Evolutionary conservation across 2,113 vertebrate genomes (phyloP).

Genomic region (Serilophus lunatus): DNA sequence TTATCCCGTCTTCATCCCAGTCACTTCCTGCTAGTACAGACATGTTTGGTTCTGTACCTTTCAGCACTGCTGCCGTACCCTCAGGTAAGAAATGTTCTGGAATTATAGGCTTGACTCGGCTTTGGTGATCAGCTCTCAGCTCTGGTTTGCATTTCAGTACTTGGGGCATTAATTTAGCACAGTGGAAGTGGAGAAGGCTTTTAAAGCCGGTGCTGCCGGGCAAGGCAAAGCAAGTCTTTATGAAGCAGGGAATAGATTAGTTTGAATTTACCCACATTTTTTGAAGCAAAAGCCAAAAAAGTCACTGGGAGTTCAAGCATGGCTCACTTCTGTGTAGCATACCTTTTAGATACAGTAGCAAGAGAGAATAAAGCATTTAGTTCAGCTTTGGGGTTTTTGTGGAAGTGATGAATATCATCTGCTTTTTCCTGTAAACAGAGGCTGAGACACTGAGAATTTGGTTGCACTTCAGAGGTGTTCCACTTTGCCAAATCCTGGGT

Average conservation of each 20-base stretch:
- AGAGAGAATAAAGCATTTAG: not conserved
- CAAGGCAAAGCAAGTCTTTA: not conserved
- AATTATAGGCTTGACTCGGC: rapidly evolving
- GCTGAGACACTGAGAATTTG: not conserved
- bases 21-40: slow-evolving; percentile 86
- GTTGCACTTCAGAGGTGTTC: not conserved
- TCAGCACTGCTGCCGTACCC: slow-evolving; percentile 94
- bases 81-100: slow-evolving; percentile 81
- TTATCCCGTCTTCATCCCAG: slow-evolving; percentile 89
- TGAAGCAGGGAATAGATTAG: not conserved
- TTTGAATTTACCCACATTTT: not conserved
- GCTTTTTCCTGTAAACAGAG: not conserved
- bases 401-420: not conserved
- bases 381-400: not conserved
- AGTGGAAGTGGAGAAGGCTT: not conserved
- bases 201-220: not conserved
- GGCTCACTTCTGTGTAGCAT: not conserved
- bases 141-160: not conserved
- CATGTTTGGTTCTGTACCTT: slow-evolving; percentile 88
- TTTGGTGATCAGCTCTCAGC: not conserved
- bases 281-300: not conserved
- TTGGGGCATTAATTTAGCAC: not conserved
- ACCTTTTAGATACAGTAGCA: not conserved
- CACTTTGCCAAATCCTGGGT: not conserved
- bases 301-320: not conserved